Evolutionary conservation across 2,888 invertebrate species (phyloP), one percentile per base, ranked within the genome.

Genomic region (Kuschelorhynchus macadamiae): DNA sequence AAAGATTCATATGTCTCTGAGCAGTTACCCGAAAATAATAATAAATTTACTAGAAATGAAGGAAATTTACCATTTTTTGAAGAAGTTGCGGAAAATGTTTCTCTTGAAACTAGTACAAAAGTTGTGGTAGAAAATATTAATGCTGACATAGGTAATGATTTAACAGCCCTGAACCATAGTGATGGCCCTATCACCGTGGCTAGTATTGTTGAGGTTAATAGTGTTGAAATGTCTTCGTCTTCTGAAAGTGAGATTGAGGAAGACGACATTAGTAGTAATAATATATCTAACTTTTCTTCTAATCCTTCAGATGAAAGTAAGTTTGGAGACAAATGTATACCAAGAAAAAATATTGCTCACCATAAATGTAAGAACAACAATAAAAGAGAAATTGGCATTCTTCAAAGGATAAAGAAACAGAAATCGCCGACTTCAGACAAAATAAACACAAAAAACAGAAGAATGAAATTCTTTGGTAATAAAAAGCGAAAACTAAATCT

Each of bases 201-300:
- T 18, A 62, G 62, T 52, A 41, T 44, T 44, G 52, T 52, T 36
- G 62, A 62, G 52, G 52, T 53, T 53, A 53, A 42, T 62, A 59
- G 47, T 47, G 39, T 36, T 5, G 49, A 49, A 39, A 59, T 59
- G 25, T 57, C 9, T 33, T 44, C 18, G 4, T 44, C 20, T 17
- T 56, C 42, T 2, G 21, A 21, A 11, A 41, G 30, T 1, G 46
- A 33, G 30, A 57, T 21, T 32, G 56, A 57, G 56, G 17, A 42
- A 18, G 33, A 44, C n/a, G 44, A 53, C 3, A 8, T 17, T 25
- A 20, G 42, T 30, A n/a, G 8, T 16, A 16, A 11, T 55, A 55
- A 55, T 16, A 53, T 7, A 33, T n/a, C n/a, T n/a, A 52, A 53
- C 20, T 17, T 8, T 42, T 55, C 30, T 55, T 42, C 41, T 42